Evolutionary conservation across 1,140 invertebrate genomes (phyloP).

Genomic region (Diachasmimorpha longicaudata): DNA sequence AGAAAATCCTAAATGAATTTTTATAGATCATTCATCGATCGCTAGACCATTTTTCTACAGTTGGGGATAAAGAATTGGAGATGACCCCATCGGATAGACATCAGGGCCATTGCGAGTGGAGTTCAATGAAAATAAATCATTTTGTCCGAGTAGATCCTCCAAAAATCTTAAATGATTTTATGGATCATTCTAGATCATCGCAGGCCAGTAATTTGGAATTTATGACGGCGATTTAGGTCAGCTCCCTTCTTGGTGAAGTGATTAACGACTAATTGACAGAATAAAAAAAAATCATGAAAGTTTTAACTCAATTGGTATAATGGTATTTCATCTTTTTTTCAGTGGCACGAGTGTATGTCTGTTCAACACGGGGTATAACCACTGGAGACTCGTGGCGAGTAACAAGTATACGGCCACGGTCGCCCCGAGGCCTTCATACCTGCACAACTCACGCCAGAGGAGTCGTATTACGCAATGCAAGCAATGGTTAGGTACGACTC

Average conservation of each 20-base stretch:
- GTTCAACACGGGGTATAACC: background rate
- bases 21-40: background rate
- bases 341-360: background rate
- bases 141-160: too few species aligned
- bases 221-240: too few species aligned
- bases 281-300: background rate
- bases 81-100: too few species aligned
- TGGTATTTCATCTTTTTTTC: background rate
- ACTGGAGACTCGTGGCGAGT: slow-evolving; percentile 8
- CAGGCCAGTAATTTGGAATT: too few species aligned
- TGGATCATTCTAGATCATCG: too few species aligned
- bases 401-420: slow-evolving; percentile 48
- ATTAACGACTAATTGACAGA: too few species aligned
- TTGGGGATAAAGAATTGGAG: background rate
- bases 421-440: slow-evolving; percentile 52
- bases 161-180: too few species aligned
- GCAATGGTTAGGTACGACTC: background rate
- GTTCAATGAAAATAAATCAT: too few species aligned
- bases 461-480: background rate
- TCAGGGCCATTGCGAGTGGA: too few species aligned
- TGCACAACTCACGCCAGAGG: slow-evolving; percentile 15
- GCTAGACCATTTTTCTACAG: background rate
- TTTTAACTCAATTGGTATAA: background rate
- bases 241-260: too few species aligned
- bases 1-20: background rate